A percentile compares a stretch with the other conserved stretches of the same genome.
These are phyloP conservation scores for Crossaster papposus DNA, from an alignment of 53 echinoderm and acorn worm species.

Conservation along the genomic window DNA sequence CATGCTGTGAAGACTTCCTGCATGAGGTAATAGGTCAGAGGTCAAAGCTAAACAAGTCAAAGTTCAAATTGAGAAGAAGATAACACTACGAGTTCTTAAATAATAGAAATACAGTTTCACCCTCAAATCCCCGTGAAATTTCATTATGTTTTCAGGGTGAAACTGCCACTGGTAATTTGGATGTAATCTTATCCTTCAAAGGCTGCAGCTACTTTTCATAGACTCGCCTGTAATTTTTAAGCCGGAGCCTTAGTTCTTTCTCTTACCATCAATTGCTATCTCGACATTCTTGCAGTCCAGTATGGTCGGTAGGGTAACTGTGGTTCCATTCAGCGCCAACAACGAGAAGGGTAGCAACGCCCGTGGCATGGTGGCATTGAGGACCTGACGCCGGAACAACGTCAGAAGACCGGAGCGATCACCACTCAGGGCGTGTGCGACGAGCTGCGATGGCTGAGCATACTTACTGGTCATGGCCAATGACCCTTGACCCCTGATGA, in stretches of 20 bases:
- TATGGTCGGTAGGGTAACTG: constrained; percentile 64
- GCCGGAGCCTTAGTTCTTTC: too few species aligned
- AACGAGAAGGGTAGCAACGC: constrained; percentile 78
- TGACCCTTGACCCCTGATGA: constrained; percentile 64
- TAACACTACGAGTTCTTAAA: too few species aligned
- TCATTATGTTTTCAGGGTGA: too few species aligned
- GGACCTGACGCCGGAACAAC: constrained; percentile 60
- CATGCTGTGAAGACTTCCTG: constrained; percentile 78
- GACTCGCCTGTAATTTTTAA: too few species aligned
- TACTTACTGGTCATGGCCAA: constrained; percentile 7
- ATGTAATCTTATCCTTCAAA: too few species aligned
- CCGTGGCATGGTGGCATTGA: constrained; percentile 52
- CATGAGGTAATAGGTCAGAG: neutral
- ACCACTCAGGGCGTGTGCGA: constrained; percentile 62
- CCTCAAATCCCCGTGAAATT: too few species aligned
- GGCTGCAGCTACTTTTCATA: too few species aligned
- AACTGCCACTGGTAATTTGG: too few species aligned
- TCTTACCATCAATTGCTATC: constrained; percentile 68
- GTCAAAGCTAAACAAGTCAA: neutral
- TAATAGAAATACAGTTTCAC: too few species aligned
- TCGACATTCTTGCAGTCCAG: constrained; percentile 88
- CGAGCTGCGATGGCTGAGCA: neutral
- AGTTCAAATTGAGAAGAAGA: too few species aligned
- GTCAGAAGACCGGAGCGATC: constrained; percentile 80
- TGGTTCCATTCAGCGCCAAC: constrained; percentile 55